Evolutionary conservation across 2,888 invertebrate species (phyloP).

Genomic region (Drosophila ezoana): DNA sequence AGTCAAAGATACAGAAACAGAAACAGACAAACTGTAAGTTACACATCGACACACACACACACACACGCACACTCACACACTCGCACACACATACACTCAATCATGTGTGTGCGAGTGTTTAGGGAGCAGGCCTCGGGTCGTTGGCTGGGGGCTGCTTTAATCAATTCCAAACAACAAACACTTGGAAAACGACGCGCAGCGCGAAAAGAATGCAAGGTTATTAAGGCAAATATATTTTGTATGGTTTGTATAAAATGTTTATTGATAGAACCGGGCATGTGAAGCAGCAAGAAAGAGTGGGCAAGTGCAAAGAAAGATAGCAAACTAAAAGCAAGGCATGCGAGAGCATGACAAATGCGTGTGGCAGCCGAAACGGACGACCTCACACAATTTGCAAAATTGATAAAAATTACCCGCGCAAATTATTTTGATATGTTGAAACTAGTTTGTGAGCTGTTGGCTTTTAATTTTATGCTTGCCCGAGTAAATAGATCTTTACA

Average conservation of each 20-base stretch:
- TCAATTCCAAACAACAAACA: slow-evolving; percentile 75
- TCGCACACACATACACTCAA: slow-evolving; percentile 36
- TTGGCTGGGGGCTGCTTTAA: slow-evolving; percentile 63
- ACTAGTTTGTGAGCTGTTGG: slow-evolving; percentile 1
- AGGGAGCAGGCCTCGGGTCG: slow-evolving; percentile 58
- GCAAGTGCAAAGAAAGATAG: slow-evolving; percentile 3
- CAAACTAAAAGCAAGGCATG: neutral
- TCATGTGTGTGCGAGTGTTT: slow-evolving; percentile 60
- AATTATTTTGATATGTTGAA: slow-evolving; percentile 18
- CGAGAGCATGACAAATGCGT: slow-evolving; percentile 41
- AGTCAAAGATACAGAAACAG: slow-evolving; percentile 72
- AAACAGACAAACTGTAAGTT: slow-evolving; percentile 12
- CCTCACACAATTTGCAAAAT: slow-evolving; percentile 46
- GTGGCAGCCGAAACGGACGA: slow-evolving; percentile 41
- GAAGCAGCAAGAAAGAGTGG: slow-evolving; percentile 1
- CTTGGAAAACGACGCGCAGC: slow-evolving; percentile 43
- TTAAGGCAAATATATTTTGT: slow-evolving; percentile 52
- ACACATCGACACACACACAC: slow-evolving; percentile 18
- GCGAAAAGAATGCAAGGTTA: slow-evolving; percentile 71
- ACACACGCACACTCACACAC: slow-evolving; percentile 4
- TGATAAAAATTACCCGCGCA: slow-evolving; percentile 41
- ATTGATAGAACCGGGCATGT: slow-evolving; percentile 25
- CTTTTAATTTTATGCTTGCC: slow-evolving; percentile 2
- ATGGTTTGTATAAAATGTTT: slow-evolving; percentile 48
- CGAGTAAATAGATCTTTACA: slow-evolving; percentile 31